These are phyloP conservation scores for Aplysina aerophoba DNA, from an alignment of 37 sponge, comb jelly and placozoan species.

Conservation along the genomic window DNA sequence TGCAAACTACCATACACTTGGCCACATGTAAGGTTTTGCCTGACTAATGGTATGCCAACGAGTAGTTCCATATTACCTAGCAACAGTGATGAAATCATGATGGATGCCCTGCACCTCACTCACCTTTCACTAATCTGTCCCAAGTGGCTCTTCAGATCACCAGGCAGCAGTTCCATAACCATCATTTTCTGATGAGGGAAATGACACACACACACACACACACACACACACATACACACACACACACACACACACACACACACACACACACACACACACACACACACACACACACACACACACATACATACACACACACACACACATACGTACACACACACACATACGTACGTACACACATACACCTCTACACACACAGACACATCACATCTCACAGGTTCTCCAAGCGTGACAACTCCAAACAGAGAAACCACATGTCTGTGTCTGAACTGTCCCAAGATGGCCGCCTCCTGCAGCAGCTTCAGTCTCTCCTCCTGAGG, in stretches of 20 bases:
- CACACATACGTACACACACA: not conserved
- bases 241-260: not conserved
- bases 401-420: slow-evolving; percentile 24
- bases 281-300: not conserved
- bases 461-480: slow-evolving; percentile 18
- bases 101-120: too few species aligned
- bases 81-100: too few species aligned
- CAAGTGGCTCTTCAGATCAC: slow-evolving; percentile 3
- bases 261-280: not conserved
- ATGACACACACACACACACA: not conserved
- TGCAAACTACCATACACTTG: too few species aligned
- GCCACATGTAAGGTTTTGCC: too few species aligned
- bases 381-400: slow-evolving; percentile 4
- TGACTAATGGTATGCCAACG: too few species aligned
- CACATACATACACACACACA: not conserved
- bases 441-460: slow-evolving; percentile 21
- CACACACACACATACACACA: not conserved
- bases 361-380: not conserved
- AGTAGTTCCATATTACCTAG: too few species aligned
- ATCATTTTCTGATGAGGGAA: slow-evolving; percentile 11
- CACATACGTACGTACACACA: not conserved
- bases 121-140: not conserved
- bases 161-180: slow-evolving; percentile 29
- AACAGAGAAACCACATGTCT: slow-evolving; percentile 14
- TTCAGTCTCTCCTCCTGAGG: slow-evolving; percentile 10